These are phyloP conservation scores for Drymodes brunneopygia DNA, from an alignment of 2,113 vertebrate species.

Conservation along the genomic window DNA sequence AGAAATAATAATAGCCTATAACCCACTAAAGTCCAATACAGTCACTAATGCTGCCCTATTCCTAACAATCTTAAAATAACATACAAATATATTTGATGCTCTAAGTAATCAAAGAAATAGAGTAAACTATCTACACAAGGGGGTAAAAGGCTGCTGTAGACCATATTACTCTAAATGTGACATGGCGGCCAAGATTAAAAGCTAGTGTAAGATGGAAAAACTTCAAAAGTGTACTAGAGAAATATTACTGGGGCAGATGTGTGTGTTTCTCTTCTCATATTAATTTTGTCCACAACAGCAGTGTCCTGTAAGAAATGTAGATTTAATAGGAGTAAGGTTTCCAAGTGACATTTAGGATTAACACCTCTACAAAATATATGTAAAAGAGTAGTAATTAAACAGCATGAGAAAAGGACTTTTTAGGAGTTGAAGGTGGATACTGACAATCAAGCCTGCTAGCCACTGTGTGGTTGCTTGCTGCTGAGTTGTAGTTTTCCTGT, in stretches of 20 bases:
- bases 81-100: neutral
- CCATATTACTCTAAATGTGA: neutral
- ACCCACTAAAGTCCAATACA: accelerated
- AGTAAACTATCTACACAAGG: neutral
- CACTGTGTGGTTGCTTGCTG: neutral
- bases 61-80: neutral
- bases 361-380: neutral
- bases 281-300: neutral
- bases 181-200: neutral
- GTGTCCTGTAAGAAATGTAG: neutral
- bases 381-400: neutral
- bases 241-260: neutral
- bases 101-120: neutral
- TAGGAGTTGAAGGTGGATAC: neutral
- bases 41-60: neutral
- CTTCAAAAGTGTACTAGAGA: neutral
- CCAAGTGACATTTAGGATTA: neutral
- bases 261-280: neutral
- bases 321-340: neutral
- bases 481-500: neutral
- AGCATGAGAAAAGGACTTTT: neutral
- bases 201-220: neutral
- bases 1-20: neutral
- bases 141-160: accelerated
- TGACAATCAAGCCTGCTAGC: neutral